Percentiles rank a stretch among this genome's conserved stretches.
phyloP scores from a whole-genome alignment of 2,888 invertebrate genomes.

The Disparrhopalites patrizii region DNA sequence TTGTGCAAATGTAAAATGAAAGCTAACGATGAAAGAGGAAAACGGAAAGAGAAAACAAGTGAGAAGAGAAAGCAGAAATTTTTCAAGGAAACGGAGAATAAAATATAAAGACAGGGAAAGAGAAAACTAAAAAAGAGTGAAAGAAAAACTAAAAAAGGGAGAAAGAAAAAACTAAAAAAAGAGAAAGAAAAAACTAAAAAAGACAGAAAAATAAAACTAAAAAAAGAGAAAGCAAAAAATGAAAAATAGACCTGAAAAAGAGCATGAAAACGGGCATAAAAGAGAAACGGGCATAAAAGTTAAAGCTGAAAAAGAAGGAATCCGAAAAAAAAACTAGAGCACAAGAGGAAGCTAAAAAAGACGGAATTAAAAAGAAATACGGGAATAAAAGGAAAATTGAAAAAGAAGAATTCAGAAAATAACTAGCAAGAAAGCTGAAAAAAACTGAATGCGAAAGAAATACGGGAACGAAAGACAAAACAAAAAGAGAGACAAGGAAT shows the following conservation, averaged over 20 bases:
- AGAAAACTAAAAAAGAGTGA: neutral
- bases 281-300: neutral
- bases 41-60: neutral
- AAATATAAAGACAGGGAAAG: neutral
- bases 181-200: too few relatives aligned
- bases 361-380: neutral
- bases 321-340: too few relatives aligned
- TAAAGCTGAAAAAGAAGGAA: slow-evolving; percentile 7
- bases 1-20: neutral
- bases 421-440: neutral
- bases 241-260: too few relatives aligned
- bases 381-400: neutral
- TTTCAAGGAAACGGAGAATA: slow-evolving; percentile 1
- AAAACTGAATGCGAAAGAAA: neutral
- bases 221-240: too few relatives aligned
- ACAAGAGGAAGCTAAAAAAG: neutral
- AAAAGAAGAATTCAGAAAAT: neutral
- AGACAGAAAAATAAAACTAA: too few relatives aligned
- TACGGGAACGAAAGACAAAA: too few relatives aligned
- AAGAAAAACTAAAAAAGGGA: neutral
- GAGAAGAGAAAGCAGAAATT: neutral
- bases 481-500: too few relatives aligned
- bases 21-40: neutral
- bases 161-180: too few relatives aligned
- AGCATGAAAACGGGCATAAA: too few relatives aligned